Evolutionary conservation across 2,888 invertebrate genomes (phyloP), one percentile per base, ranked within the genome.

Genomic region (Malthinus flaveolus): DNA sequence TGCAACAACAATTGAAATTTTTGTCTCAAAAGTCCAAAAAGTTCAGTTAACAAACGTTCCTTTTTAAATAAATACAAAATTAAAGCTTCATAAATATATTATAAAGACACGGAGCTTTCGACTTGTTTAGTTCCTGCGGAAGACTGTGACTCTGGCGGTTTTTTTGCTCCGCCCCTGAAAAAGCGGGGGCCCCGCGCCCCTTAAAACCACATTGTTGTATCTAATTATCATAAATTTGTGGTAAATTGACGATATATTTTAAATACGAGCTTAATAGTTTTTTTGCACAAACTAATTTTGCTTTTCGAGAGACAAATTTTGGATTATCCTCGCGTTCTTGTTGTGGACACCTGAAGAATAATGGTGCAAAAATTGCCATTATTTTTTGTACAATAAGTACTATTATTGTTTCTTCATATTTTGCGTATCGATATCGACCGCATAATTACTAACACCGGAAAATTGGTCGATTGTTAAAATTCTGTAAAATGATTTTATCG

Each of bases 221-320:
- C 71, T 71, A 69, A 74, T 74, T 74, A 74, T 71, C 75, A 76
- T 76, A 75, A 75, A 75, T 75, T 75, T 70, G 71, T 71, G 72
- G 72, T 71, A 65, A 71, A 73, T 72, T 71, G 66, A 61, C 65
- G 70, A 73, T 66, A 52, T 48, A 63, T 66, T 62, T 23, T 23
- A 23, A 23, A 23, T 23, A 23, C 23, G 5, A 42, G 39, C 39
- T 42, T 42, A 42, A 42, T 42, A 42, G 23, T 42, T 42, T 42
- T 42, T 42, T 42, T 23, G 13, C 15, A n/a, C 13, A 42, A 42
- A 42, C 12, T 15, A 42, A 15, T 42, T 42, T 42, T 42, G 6
- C 5, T 42, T 1, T 15, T 42, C n/a, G 11, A 39, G 1, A 42
- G 13, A 42, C 9, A 36, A 42, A 42, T 15, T 42, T 23, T 23